phyloP scores from a whole-genome alignment of 2,113 vertebrate genomes.

The Sialia sialis region DNA sequence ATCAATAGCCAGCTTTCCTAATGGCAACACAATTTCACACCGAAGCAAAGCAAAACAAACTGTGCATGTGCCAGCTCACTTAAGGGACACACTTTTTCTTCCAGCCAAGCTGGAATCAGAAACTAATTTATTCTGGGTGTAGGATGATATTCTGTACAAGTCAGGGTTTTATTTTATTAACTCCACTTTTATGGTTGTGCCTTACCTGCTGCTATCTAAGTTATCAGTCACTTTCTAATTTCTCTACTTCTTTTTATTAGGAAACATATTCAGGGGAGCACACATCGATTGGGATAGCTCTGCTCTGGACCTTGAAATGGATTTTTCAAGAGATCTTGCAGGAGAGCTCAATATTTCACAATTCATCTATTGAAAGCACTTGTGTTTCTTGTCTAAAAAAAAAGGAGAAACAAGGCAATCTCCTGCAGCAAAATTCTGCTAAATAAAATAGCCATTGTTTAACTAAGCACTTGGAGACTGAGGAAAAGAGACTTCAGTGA shows the following conservation, averaged over 20 bases:
- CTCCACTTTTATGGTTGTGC: background rate
- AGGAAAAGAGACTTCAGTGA: background rate
- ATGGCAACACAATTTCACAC: background rate
- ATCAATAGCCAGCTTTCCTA: background rate
- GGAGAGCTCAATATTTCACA: conserved; percentile 23
- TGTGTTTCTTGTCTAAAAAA: background rate
- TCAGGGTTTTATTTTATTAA: background rate
- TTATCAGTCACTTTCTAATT: background rate
- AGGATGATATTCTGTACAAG: background rate
- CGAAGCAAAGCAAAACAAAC: conserved; percentile 13
- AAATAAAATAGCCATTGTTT: background rate
- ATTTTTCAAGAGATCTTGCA: conserved; percentile 54
- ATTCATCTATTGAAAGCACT: background rate
- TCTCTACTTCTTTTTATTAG: background rate
- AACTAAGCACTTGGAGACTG: background rate
- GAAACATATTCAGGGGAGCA: background rate
- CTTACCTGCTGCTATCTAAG: background rate
- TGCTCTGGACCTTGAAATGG: background rate
- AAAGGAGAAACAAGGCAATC: background rate
- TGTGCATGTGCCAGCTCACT: background rate
- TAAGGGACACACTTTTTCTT: background rate
- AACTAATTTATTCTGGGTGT: background rate
- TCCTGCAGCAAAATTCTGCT: background rate
- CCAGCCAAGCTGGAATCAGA: background rate
- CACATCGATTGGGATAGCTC: background rate